phyloP scores from a whole-genome alignment of 2,113 vertebrate species.

The Anhinga rufa region DNA sequence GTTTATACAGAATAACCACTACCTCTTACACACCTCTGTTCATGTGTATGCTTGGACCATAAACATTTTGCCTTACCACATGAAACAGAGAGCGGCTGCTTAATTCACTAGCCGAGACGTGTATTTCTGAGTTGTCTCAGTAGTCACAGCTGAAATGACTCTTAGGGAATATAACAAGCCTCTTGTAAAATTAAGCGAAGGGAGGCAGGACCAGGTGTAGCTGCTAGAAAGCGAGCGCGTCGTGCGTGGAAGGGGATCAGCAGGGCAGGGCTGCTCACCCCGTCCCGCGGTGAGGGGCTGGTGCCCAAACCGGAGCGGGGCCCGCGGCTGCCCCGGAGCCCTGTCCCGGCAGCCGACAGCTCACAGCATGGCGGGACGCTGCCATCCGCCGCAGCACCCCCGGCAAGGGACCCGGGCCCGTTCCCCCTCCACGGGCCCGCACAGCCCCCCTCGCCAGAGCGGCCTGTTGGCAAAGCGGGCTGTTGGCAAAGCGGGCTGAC shows the following conservation, averaged over 20 bases:
- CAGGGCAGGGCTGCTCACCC: not conserved
- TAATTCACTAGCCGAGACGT: not conserved
- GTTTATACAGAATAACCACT: not conserved
- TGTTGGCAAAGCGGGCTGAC: not conserved
- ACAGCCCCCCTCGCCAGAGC: not conserved
- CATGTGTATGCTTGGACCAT: too few relatives aligned
- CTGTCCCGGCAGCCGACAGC: not conserved
- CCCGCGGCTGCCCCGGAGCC: too few relatives aligned
- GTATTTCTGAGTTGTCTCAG: not conserved
- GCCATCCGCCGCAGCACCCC: not conserved
- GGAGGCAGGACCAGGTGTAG: not conserved
- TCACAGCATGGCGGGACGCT: not conserved
- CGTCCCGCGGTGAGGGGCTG: not conserved
- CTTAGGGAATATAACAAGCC: fast-evolving
- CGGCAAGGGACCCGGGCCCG: not conserved
- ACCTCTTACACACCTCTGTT: not conserved
- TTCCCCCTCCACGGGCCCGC: not conserved
- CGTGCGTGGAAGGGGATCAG: fast-evolving
- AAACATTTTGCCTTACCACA: not conserved
- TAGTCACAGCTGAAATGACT: not conserved
- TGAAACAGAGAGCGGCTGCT: not conserved
- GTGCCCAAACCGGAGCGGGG: not conserved
- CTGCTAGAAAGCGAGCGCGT: not conserved
- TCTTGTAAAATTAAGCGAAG: too few relatives aligned
- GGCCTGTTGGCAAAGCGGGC: fast-evolving